Conservation (phyloP, 2,888 invertebrate species). For the Brachycybe producta region DNA sequence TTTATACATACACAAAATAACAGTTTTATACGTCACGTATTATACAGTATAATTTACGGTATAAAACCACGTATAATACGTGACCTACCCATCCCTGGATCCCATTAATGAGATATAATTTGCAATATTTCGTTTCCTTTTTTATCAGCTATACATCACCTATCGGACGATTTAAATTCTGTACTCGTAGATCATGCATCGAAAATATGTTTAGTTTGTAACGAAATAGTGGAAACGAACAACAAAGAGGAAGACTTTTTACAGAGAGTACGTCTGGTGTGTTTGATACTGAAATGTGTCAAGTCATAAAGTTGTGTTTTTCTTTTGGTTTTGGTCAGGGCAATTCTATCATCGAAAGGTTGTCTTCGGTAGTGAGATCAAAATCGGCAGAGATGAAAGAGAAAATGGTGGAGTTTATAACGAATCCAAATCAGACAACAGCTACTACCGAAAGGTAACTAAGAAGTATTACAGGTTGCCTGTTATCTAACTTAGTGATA, state of each 20-base stretch:
- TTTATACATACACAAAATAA: too few relatives aligned
- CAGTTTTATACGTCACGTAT: too few relatives aligned
- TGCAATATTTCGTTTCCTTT: too few relatives aligned
- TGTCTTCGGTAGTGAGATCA: conserved; percentile 58
- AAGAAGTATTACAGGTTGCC: conserved; percentile 3
- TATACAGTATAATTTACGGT: too few relatives aligned
- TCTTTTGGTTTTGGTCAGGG: conserved; percentile 10
- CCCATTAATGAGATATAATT: too few relatives aligned
- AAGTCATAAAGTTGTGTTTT: neutral
- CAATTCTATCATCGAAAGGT: conserved; percentile 27
- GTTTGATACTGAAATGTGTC: neutral
- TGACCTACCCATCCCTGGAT: too few relatives aligned
- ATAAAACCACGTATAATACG: too few relatives aligned
- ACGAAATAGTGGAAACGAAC: conserved; percentile 30
- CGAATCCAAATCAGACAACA: conserved; percentile 56
- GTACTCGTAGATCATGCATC: conserved; percentile 75
- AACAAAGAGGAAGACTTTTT: conserved; percentile 9
- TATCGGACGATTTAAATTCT: too few relatives aligned
- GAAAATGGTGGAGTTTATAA: conserved; percentile 82
- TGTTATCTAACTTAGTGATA: conserved; percentile 1
- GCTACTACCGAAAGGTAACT: conserved; percentile 48
- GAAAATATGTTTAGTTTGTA: conserved; percentile 67
- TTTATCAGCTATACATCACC: too few relatives aligned
- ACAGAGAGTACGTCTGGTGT: conserved; percentile 1
- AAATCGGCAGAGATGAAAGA: conserved; percentile 87